Base-by-base conservation (phyloP, 1,140 invertebrate species). In the Hestina assimilis region DNA sequence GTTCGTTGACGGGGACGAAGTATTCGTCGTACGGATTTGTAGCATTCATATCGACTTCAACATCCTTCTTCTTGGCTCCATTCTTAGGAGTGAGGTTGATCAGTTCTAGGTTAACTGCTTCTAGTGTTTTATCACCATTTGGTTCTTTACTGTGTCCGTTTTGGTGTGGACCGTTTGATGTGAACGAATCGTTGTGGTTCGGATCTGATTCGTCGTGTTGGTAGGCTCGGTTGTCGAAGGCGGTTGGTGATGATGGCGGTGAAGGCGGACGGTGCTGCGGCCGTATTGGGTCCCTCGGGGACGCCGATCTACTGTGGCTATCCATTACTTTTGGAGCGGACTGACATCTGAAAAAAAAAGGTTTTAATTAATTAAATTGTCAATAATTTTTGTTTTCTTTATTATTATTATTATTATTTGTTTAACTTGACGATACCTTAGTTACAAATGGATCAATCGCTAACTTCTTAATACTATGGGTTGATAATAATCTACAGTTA, bases 1-100 rank as follows among this genome's bases (percentile, higher is more conserved):
- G 94, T 68, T 95, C 93, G 77, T 95, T 95, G 29, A 95, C 94
- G 24, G 94, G 94, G 46, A 95, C 94, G 79, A 95, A 95, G 80
- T 95, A 95, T 66, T 95, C 94, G 60, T 95, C 94, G 77, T 95
- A 95, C 12, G 93, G 92, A 81, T 94, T 93, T 21, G 83, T 83
- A 15, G 90, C 88, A 47, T 90, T 89, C 72, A 93, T 92, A 45
- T 95, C 93, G 11, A 93, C 91, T 67, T 94, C 93, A 14, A 92
- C 92, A 59, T 94, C 93, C 58, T 92, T 92, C 72, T 94, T 94
- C 45, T 91, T 76, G 31, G 63, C 75, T n/a, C 89, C 89, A 45
- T 90, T 89, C 69, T 90, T 91, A 24, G 93, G 93, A 66, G 93
- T 93, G 89, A 95, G 91, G 65, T 94, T 95, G 33, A 95, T 93